Base-by-base conservation (phyloP, 2,797 vertebrate species). In the Acipenser ruthenus region DNA sequence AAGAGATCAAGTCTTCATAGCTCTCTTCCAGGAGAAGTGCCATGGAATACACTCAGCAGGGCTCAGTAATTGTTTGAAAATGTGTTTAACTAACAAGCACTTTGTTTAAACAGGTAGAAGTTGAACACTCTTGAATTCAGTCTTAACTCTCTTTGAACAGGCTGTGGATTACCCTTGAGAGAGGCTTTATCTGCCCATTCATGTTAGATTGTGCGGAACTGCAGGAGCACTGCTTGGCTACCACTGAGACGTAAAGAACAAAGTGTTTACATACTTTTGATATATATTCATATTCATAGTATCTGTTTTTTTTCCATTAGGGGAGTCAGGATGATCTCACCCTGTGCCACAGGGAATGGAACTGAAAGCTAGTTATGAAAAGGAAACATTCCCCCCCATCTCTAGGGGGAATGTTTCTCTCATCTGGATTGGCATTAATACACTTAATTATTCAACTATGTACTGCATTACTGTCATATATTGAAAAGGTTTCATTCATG, bases 251-350 rank as follows among this genome's bases (percentile, higher is more conserved):
- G 15, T 68, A 72, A 37, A 62, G 18, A 10, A 23, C 13, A 23
- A 4, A 23, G 10, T 80, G 73, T 86, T 83, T 82, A 80, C 80
- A 84, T 82, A 82, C 72, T 77, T 77, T 58, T 72, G 47, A 64
- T 53, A 76, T 67, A 72, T 72, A 75, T 74, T 70, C 80, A 79
- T 74, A 79, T 68, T 68, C 72, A 73, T 71, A 77, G 50, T 68
- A n/a, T 48, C 60, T 60, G n/a, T 66, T 18, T 50, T 52, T 37
- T 37, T 53, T 60, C 12, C 68, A 37, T 58, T 15, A 23, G 55
- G 56, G 49, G 15, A 63, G 13, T 50, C 62, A 59, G 11, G 48
- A 18, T 74, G 52, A 66, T 9, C 8, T 66, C 49, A 7, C 48
- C 11, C 11, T 64, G 64, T 69, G 60, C 63, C 47, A 58, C 15